These are phyloP conservation scores for Machimus rusticus DNA, from an alignment of 2,888 invertebrate genomes.

Conservation along the genomic window DNA sequence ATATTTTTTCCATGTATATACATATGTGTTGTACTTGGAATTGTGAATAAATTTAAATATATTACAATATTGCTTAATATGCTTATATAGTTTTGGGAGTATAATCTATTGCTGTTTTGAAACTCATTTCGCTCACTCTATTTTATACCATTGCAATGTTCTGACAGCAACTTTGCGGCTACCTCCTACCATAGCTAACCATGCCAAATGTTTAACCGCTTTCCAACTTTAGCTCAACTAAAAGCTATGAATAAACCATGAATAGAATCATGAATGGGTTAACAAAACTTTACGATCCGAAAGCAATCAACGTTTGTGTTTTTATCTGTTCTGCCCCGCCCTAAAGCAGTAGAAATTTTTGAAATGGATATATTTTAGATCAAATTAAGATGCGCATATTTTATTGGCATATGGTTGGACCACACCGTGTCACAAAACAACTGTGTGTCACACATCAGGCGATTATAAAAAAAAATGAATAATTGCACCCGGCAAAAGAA, in stretches of 20 bases:
- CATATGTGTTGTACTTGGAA: too few species aligned
- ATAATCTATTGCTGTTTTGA: too few species aligned
- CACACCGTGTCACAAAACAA: background rate
- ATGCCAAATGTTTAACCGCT: background rate
- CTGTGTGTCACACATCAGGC: background rate
- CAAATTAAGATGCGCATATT: conserved; percentile 7
- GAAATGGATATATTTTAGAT: background rate
- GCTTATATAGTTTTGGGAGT: too few species aligned
- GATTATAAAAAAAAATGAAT: background rate
- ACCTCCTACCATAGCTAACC: background rate
- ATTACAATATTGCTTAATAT: too few species aligned
- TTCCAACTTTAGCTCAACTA: background rate
- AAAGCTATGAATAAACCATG: background rate
- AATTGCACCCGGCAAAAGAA: background rate
- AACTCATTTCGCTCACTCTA: too few species aligned
- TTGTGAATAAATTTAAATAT: too few species aligned
- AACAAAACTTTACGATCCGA: background rate
- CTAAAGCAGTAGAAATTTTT: background rate
- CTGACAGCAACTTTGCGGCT: background rate
- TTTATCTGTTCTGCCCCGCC: background rate
- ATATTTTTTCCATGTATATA: too few species aligned
- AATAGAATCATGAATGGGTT: conserved; percentile 9
- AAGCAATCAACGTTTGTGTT: background rate
- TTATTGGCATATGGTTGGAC: background rate
- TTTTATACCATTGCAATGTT: background rate